Percentiles rank a stretch among this genome's conserved stretches.
phyloP scores from a whole-genome alignment of 2,797 vertebrate genomes.

The Arrhamphus sclerolepis region DNA sequence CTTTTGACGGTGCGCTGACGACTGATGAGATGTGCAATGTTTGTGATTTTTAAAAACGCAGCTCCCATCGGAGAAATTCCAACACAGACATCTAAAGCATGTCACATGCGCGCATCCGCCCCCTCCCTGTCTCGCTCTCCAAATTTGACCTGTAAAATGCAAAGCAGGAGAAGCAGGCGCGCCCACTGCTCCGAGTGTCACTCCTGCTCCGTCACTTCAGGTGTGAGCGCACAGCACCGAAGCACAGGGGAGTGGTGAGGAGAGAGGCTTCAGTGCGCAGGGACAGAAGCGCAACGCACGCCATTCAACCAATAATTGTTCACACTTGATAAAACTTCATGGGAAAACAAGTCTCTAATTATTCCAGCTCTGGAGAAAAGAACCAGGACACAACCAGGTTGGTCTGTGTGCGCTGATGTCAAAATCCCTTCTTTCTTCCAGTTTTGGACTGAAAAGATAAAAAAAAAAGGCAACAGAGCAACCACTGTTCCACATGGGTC shows the following conservation, averaged over 20 bases:
- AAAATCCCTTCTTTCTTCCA: too few species aligned
- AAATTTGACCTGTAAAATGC: constrained; percentile 15
- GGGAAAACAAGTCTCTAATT: too few species aligned
- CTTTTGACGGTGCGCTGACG: constrained; percentile 48
- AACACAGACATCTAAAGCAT: constrained; percentile 58
- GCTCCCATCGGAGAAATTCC: constrained; percentile 35
- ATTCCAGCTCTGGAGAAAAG: too few species aligned
- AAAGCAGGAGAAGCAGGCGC: constrained; percentile 4
- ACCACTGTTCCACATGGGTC: neutral
- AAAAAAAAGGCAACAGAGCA: neutral
- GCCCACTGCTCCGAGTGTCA: constrained; percentile 29
- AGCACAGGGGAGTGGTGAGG: constrained; percentile 39
- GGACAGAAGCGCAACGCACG: constrained; percentile 23
- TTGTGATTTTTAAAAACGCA: constrained; percentile 21
- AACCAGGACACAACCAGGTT: too few species aligned
- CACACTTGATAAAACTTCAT: too few species aligned
- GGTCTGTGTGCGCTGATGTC: too few species aligned
- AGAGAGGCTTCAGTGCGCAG: constrained; percentile 54
- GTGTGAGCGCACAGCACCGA: constrained; percentile 53
- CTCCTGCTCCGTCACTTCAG: constrained; percentile 51
- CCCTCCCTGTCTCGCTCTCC: constrained; percentile 37
- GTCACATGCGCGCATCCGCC: constrained; percentile 53
- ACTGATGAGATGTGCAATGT: constrained; percentile 33
- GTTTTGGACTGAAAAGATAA: too few species aligned
- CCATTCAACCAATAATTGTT: constrained; percentile 9